phyloP scores from a whole-genome alignment of 2,888 invertebrate species.

The Lasioglossum villosulum region DNA sequence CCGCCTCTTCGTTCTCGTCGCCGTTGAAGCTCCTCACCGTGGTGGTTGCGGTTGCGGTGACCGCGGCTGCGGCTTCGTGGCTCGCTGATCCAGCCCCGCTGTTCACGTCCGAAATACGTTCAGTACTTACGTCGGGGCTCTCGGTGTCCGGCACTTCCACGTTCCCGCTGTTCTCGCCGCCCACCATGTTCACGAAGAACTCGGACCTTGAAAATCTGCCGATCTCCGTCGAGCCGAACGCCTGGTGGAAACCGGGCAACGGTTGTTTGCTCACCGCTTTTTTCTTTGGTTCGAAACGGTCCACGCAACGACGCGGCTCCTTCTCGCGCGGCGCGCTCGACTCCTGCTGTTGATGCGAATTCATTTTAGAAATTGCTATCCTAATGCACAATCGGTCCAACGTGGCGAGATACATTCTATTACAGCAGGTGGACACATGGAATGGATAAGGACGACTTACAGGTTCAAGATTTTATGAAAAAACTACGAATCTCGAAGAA shows the following conservation, averaged over 20 bases:
- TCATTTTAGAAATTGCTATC: not conserved
- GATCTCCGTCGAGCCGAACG: constrained; percentile 94
- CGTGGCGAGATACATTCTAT: not conserved
- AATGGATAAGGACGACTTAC: not conserved
- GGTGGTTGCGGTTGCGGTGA: constrained; percentile 39
- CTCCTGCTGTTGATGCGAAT: constrained; percentile 55
- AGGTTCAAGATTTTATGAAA: not conserved
- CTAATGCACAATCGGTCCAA: not conserved
- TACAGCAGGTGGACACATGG: not conserved
- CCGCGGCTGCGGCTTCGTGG: constrained; percentile 32
- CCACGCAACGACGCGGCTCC: constrained; percentile 54
- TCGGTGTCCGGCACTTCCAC: constrained; percentile 50
- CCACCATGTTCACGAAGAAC: constrained; percentile 88
- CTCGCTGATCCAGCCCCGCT: constrained; percentile 21
- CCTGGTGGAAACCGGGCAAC: constrained; percentile 93
- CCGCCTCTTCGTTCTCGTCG: constrained; percentile 54
- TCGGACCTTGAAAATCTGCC: constrained; percentile 91
- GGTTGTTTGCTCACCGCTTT: constrained; percentile 84
- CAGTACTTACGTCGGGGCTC: constrained; percentile 64
- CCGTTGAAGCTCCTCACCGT: constrained; percentile 56
- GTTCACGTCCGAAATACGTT: constrained; percentile 51
- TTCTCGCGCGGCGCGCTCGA: constrained; percentile 56
- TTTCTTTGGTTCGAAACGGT: constrained; percentile 73
- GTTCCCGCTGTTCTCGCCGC: constrained; percentile 79
- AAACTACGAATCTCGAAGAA: not conserved